Evolutionary conservation across 2,888 invertebrate genomes (phyloP), one percentile per base, ranked within the genome.

Genomic region (Apodemia zela): DNA sequence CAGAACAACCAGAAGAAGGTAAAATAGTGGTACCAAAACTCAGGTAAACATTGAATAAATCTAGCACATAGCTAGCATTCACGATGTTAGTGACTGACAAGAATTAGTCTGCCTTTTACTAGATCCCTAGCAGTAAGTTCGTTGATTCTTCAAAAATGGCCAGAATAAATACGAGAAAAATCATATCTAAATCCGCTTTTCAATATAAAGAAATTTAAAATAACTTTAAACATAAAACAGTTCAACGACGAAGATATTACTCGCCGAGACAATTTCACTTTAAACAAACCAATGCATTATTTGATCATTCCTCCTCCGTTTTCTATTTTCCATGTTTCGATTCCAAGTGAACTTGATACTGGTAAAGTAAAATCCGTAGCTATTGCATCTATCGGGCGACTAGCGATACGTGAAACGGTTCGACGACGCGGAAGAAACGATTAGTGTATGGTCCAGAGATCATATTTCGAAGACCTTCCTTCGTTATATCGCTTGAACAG

Each of bases 351-450:
- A 64, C 63, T 65, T 62, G 60, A 63, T 65, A 60, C 61, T 63
- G 65, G 66, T 67, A 70, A 68, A 67, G 69, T 68, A 67, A 66
- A 69, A 66, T 67, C 47, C 60, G 65, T 60, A 49, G 66, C 63
- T 62, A 63, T 57, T 60, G 66, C 76, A 75, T 75, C 77, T 77
- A 79, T 77, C 75, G 75, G 73, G 72, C 75, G 76, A 70, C 77
- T 79, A 85, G 76, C 75, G 83, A 82, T 83, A 85, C 84, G 85
- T 85, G 82, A 82, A 83, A 4, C 72, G 70, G 79, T 67, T 67
- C 84, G 75, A 67, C 78, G 80, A 76, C 67, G 80, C 76, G 87
- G 84, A 85, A 87, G 79, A 74, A 80, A 78, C 85, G 85, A 87
- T 87, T 85, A 87, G 77, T 75, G 79, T 77, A 81, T 77, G 84